Percentiles rank a stretch among this genome's conserved stretches.
These are phyloP conservation scores for Perizoma flavofasciatum DNA, from an alignment of 2,888 invertebrate genomes.

Conservation along the genomic window DNA sequence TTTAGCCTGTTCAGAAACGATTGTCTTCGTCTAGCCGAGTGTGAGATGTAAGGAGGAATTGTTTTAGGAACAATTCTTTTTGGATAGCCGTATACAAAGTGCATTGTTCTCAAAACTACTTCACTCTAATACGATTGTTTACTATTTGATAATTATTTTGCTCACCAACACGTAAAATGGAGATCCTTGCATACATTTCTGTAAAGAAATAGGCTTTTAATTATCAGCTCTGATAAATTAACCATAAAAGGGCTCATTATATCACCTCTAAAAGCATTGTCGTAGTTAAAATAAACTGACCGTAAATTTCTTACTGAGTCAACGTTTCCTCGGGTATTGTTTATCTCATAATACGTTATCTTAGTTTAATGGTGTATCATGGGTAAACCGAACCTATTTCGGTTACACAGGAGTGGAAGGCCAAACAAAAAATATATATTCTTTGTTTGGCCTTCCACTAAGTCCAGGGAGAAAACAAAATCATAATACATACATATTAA, in stretches of 20 bases:
- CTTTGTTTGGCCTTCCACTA: no score
- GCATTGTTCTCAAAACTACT: background rate
- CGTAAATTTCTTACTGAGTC: constrained; percentile 9
- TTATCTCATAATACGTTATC: constrained; percentile 10
- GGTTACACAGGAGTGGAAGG: constrained; percentile 3
- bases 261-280: constrained; percentile 18
- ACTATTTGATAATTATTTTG: background rate
- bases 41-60: constrained; percentile 21
- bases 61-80: constrained; percentile 27
- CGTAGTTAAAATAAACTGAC: constrained; percentile 6
- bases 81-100: constrained; percentile 4
- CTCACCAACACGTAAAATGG: no score
- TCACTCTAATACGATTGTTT: background rate
- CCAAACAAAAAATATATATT: no score
- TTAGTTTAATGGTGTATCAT: constrained; percentile 13
- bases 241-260: constrained; percentile 3
- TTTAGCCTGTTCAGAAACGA: constrained; percentile 18
- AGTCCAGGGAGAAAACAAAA: no score
- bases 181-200: background rate
- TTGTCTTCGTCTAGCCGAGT: constrained; percentile 36
- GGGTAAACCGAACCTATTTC: constrained; percentile 4
- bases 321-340: constrained; percentile 11
- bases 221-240: background rate
- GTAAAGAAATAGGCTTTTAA: background rate
- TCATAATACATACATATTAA: no score